Evolutionary conservation across 2,797 vertebrate genomes (phyloP).

Genomic region (Paratrypauchen microcephalus): DNA sequence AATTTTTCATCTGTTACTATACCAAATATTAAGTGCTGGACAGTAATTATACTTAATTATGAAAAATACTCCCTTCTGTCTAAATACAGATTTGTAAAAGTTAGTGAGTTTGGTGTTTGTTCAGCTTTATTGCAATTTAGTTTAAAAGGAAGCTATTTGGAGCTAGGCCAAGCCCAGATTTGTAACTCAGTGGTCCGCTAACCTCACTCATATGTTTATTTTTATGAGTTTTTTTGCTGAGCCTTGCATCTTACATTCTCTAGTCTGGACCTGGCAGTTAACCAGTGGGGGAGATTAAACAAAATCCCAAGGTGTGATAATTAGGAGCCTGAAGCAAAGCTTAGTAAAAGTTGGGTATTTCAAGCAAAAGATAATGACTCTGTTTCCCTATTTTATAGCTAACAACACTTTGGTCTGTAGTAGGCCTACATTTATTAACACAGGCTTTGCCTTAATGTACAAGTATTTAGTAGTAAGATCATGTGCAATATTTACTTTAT

Average conservation of each 20-base stretch:
- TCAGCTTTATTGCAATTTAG: slow-evolving; percentile 70
- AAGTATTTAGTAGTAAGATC: too few relatives aligned
- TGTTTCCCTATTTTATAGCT: not conserved
- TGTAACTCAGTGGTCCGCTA: slow-evolving; percentile 60
- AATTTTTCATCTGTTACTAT: slow-evolving; percentile 59
- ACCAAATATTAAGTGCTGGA: slow-evolving; percentile 54
- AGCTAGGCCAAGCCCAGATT: slow-evolving; percentile 48
- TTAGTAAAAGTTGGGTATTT: slow-evolving; percentile 4
- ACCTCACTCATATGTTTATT: slow-evolving; percentile 55
- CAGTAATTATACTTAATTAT: slow-evolving; percentile 68
- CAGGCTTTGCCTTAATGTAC: too few relatives aligned
- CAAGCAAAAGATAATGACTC: not conserved
- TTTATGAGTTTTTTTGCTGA: slow-evolving; percentile 39
- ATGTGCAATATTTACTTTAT: too few relatives aligned
- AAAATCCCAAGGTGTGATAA: slow-evolving; percentile 35
- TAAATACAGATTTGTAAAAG: slow-evolving; percentile 64
- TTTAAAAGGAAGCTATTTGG: slow-evolving; percentile 48
- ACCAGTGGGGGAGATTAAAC: slow-evolving; percentile 17
- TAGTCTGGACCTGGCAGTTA: slow-evolving; percentile 19
- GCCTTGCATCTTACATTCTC: slow-evolving; percentile 18
- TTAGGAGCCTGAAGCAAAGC: slow-evolving; percentile 8
- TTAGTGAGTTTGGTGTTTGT: slow-evolving; percentile 65
- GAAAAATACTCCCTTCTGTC: slow-evolving; percentile 72
- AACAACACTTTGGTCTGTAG: not conserved
- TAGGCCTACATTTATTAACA: too few relatives aligned